Evolutionary conservation across 1,140 invertebrate species (phyloP), one percentile per base, ranked within the genome.

Genomic region (Temnothorax curvispinosus): DNA sequence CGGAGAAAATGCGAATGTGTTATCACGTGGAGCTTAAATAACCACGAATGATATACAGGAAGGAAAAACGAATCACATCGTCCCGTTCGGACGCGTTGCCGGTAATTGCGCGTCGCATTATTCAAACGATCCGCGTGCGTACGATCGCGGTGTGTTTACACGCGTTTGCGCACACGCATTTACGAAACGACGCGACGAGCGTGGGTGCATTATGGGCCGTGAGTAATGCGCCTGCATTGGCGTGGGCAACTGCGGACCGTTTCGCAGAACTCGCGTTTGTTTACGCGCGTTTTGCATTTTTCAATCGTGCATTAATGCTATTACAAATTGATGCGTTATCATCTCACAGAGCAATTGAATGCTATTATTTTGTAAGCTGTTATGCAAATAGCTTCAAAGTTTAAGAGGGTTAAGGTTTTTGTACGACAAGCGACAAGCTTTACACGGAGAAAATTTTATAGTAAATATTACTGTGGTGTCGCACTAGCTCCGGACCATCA

Each of bases 71-170:
- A 87, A 89, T 90, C 88, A 80, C 88, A 76, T 58, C 56, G 75
- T 77, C 58, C 78, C 80, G 88, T 87, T 87, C 72, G 77, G 72
- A 41, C 88, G 88, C 86, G 65, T 54, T 88, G 88, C 86, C 80
- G 41, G 88, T 90, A 90, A 90, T 90, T 90, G 88, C 86, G 69
- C 89, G 75, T 90, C 86, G 44, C 89, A 89, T 90, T 90, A 90
- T 90, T 90, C 80, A 89, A 90, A 90, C 74, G 86, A 84, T 89
- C 85, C 74, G 86, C 88, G 88, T 78, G 77, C 85, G 84, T 74
- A 18, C 65, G 71, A 56, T 54, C 62, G 60, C 88, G 56, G 77
- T 82, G 77, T 89, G 88, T 90, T 90, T 90, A 89, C 86, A 90
- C 89, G 89, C 89, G 86, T 88, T 87, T 87, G 75, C 88, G 88